Evolutionary conservation across 1,140 invertebrate species (phyloP), one percentile per base, ranked within the genome.

Genomic region (Neotoxoptera formosana): DNA sequence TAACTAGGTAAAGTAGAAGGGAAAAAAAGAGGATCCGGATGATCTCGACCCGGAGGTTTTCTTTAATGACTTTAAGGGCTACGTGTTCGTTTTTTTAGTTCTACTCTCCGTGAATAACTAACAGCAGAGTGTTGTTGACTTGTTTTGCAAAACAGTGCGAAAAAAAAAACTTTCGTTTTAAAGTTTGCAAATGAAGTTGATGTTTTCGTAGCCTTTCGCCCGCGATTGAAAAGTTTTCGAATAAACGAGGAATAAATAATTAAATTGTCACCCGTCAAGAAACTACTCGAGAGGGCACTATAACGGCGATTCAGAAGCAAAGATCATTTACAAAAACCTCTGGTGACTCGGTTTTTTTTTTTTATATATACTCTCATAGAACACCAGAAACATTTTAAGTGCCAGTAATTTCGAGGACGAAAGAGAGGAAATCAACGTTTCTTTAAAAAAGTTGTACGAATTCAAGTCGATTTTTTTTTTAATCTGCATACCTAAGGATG

Each of bases 241-340:
- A 92, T 92, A 92, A 81, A 92, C 90, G 67, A 92, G n/a, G 25
- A 90, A 90, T 90, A 90, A 67, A 92, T 92, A 92, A 92, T 92
- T 92, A 83, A 83, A 81, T 92, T 83, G 45, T 76, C 90, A 51
- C 67, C 67, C 67, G 90, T 83, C 90, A 48, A 51, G 90, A 67
- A 67, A n/a, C 56, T 45, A 23, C 89, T 45, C 53, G 25, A 25
- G 25, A 30, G 89, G n/a, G 41, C 21, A 56, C 88, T 89, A 56
- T 89, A 56, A n/a, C 48, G 9, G 51, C 34, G 88, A 48, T 36
- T 36, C n/a, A 7, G 20, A 34, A 41, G 53, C 36, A 41, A 45
- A 67, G 56, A 90, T 90, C 53, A 67, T 90, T 90, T 90, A 90
- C 36, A 41, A 67, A 90, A 90, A 90, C 6, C 89, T 67, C 89